Base-by-base conservation (phyloP, 2,888 invertebrate species). In the Cryptocheilus praepositus region DNA sequence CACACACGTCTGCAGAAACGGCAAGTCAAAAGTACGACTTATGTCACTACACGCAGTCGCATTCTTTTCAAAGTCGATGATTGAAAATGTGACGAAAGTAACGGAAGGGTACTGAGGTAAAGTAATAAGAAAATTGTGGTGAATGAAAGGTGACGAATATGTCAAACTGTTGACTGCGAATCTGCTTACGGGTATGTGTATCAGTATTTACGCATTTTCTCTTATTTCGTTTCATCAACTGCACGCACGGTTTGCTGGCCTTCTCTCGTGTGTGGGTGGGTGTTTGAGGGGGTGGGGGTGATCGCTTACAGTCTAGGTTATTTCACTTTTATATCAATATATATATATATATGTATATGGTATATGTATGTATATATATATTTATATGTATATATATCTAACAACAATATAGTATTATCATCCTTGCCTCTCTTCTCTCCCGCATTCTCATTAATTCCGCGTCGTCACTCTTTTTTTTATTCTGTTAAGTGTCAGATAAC, bases 361-460 rank as follows among this genome's bases (percentile, higher is more conserved):
- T 73, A 74, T 77, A 74, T 21, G 25, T 28, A n/a, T 25, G 22
- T 22, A 73, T 80, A 81, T 75, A 77, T 77, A 73, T 74, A 52
- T 70, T 54, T 63, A 71, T 76, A 64, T 60, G 77, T 76, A 75
- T 86, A 86, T 85, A 86, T 85, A 86, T 86, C 85, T 88, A 88
- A 87, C 87, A 88, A 88, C 86, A 88, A 88, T 87, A 84, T 86
- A 83, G 81, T 87, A 85, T 85, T 85, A 86, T 88, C 83, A 85
- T 86, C 81, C 74, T 84, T 81, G 79, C 78, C 80, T 78, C 71
- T 67, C 56, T 70, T 77, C 64, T 76, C 71, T 70, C 65, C 70
- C 61, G 58, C 70, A 68, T 80, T 44, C 36, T 7, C 36, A 2
- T 7, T 11, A 11, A 25, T 25, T 55, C 16, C 0, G 11, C 36